These are phyloP conservation scores for Poeciliopsis turneri DNA, from an alignment of 2,797 vertebrate species.

Conservation along the genomic window DNA sequence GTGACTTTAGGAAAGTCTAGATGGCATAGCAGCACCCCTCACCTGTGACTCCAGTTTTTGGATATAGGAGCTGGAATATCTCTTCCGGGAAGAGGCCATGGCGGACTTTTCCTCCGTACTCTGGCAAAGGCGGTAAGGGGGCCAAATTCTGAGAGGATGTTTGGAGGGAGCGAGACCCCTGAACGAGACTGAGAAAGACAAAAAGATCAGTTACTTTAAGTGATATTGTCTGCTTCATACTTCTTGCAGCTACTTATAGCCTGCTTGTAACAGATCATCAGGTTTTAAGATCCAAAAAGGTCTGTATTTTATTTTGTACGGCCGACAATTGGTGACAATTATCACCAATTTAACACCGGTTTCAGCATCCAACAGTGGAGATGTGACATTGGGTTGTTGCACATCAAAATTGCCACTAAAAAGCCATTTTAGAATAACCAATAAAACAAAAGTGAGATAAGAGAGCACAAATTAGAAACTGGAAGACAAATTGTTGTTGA, in stretches of 20 bases:
- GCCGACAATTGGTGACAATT: background rate
- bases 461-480: background rate
- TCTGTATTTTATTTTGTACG: background rate
- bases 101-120: constrained; percentile 91
- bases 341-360: background rate
- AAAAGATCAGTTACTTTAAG: background rate
- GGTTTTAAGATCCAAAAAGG: background rate
- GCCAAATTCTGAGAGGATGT: constrained; percentile 83
- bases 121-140: constrained; percentile 90
- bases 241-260: background rate
- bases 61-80: constrained; percentile 93
- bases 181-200: constrained; percentile 71
- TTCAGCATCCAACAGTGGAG: background rate
- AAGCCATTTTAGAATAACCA: background rate
- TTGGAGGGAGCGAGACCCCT: constrained; percentile 85
- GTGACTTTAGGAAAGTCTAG: background rate
- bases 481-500: background rate
- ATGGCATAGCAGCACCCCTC: constrained; percentile 5
- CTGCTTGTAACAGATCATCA: background rate
- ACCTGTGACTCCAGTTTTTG: constrained; percentile 99
- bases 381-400: background rate
- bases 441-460: background rate
- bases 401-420: background rate
- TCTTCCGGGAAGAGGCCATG: constrained; percentile 94
- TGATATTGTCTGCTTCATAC: background rate